Percentiles rank a stretch among this genome's conserved stretches.
Conservation (phyloP, 2,113 vertebrate genomes). For the Paedocypris sp. region DNA sequence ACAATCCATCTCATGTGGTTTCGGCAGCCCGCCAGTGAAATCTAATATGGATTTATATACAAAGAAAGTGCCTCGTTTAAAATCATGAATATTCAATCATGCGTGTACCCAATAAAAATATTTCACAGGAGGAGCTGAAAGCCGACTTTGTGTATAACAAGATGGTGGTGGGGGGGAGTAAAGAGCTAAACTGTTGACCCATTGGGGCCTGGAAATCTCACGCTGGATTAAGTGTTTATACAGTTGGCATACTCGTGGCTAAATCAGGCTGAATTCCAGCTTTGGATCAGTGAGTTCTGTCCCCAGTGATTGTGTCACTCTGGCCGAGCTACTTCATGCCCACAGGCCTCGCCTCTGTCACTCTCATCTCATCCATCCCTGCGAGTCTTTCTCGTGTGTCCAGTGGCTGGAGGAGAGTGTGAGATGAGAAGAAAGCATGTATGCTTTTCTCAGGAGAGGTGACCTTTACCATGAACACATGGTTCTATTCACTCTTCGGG, state of each 20-base stretch:
- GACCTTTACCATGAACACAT: too few relatives aligned
- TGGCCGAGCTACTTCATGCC: conserved; percentile 15
- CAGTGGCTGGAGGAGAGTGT: too few relatives aligned
- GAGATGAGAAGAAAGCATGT: too few relatives aligned
- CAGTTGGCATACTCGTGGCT: conserved; percentile 58
- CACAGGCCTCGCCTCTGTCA: too few relatives aligned
- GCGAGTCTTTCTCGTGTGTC: too few relatives aligned
- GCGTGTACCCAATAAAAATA: conserved; percentile 69
- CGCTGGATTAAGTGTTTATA: conserved; percentile 67
- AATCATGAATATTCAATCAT: conserved; percentile 86
- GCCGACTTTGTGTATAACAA: conserved; percentile 68
- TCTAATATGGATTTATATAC: conserved; percentile 75
- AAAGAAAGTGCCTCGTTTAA: conserved; percentile 73
- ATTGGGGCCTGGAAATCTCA: conserved; percentile 56
- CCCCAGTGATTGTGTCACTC: conserved; percentile 47
- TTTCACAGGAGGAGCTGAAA: conserved; percentile 82
- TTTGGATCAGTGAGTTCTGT: conserved; percentile 48
- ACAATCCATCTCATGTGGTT: conserved; percentile 70
- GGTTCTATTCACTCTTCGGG: too few relatives aligned
- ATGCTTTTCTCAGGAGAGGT: too few relatives aligned
- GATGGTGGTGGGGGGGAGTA: conserved; percentile 8
- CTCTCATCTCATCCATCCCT: too few relatives aligned
- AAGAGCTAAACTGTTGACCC: conserved; percentile 67
- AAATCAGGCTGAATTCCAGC: conserved; percentile 59
- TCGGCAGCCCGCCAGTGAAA: conserved; percentile 65